Evolutionary conservation across 2,797 vertebrate species (phyloP).

Genomic region (Miichthys miiuy): DNA sequence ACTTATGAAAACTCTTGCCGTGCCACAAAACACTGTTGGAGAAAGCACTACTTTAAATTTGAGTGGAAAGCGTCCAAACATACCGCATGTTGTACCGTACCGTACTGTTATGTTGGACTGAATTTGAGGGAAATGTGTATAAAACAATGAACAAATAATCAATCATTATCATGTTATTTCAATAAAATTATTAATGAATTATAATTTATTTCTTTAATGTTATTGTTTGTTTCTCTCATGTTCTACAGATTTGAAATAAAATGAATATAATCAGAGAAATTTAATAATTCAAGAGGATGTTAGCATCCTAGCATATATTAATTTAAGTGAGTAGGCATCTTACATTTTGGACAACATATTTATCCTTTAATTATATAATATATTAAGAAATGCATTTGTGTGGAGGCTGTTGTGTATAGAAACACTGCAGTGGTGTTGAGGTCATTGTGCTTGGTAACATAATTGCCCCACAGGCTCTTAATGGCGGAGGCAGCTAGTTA

Average conservation of each 20-base stretch:
- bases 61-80: too few species aligned
- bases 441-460: conserved; percentile 71
- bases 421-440: conserved; percentile 59
- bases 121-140: not conserved
- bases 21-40: not conserved
- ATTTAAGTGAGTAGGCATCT: too few species aligned
- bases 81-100: too few species aligned
- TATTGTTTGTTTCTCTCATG: not conserved
- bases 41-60: not conserved
- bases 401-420: conserved; percentile 39
- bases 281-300: not conserved
- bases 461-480: conserved; percentile 76
- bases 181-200: not conserved
- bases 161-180: not conserved
- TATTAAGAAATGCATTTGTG: not conserved
- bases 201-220: not conserved
- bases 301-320: too few species aligned
- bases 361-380: not conserved
- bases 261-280: not conserved
- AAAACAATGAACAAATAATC: not conserved
- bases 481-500: conserved; percentile 78
- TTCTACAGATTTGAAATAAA: not conserved
- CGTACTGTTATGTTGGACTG: too few species aligned
- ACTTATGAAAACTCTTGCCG: not conserved
- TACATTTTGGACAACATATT: not conserved